Base-by-base conservation (phyloP, 1,140 invertebrate species). In the Archegozetes longisetosus region DNA sequence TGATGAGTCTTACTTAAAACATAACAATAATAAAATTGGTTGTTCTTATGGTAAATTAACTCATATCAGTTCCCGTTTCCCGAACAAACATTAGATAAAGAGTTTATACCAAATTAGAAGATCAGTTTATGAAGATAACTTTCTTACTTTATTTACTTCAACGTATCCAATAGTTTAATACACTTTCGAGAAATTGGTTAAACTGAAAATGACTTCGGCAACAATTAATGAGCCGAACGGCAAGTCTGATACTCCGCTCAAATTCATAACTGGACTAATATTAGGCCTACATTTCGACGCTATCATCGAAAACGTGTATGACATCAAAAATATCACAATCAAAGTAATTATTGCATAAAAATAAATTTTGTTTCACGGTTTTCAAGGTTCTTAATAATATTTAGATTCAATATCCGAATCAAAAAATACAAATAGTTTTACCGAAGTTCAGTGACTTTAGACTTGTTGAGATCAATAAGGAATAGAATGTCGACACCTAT, bases 51-150 rank as follows among this genome's bases (percentile, higher is more conserved):
- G 94, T 12, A 80, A 81, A 28, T 87, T 97, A 77, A 82, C 82
- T 58, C 78, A 79, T 55, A 92, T 98, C 3, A 89, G 88, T 58
- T 80, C 84, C 50, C 79, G 83, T 60, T 96, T 95, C 72, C 76
- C 98, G 82, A 92, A 67, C 95, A 97, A 75, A 98, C 95, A 0
- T 72, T 98, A 1, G 94, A 98, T 69, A 98, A 99, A 73, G 96
- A 97, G 69, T 76, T 98, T n/a, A 98, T 98, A 85, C 93, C 83
- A 62, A 92, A 90, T 74, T 88, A 88, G 84, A 87, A 84, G 70
- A 82, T 80, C n/a, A n/a, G n/a, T n/a, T n/a, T n/a, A n/a, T n/a
- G n/a, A n/a, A n/a, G n/a, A n/a, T n/a, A n/a, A n/a, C n/a, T n/a
- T n/a, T n/a, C n/a, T n/a, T 65, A 58, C 27, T 32, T 14, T 29